Evolutionary conservation across 2,888 invertebrate species (phyloP).

Genomic region (Phengaris arion): DNA sequence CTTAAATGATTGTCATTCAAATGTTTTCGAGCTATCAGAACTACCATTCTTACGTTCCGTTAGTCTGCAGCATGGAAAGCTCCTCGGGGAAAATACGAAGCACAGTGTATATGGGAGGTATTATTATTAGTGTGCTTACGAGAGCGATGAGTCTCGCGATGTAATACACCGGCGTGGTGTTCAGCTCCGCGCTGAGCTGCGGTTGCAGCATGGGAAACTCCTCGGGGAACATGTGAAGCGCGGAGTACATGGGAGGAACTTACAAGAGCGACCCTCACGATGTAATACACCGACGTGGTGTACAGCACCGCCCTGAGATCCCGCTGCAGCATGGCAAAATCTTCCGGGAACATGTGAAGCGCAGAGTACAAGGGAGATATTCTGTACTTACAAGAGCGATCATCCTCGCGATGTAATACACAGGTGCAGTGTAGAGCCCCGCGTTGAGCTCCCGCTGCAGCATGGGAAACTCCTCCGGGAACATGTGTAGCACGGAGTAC

Average conservation of each 20-base stretch:
- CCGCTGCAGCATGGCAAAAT: constrained; percentile 88
- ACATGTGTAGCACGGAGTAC: constrained; percentile 92
- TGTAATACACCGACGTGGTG: constrained; percentile 87
- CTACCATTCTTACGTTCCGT: no score
- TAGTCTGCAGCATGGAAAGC: no score
- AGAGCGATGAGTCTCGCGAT: constrained; percentile 87
- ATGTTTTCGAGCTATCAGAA: no score
- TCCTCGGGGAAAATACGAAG: no score
- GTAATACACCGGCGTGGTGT: constrained; percentile 89
- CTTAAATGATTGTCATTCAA: no score
- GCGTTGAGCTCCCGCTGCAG: constrained; percentile 90
- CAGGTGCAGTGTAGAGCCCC: constrained; percentile 88
- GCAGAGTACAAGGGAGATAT: constrained; percentile 88
- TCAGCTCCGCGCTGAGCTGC: constrained; percentile 90
- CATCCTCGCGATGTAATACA: constrained; percentile 90
- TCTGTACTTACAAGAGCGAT: constrained; percentile 84
- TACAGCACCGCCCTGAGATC: constrained; percentile 92
- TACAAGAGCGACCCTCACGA: constrained; percentile 89
- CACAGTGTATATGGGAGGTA: no score
- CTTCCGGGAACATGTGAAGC: constrained; percentile 89
- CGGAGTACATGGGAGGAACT: constrained; percentile 89
- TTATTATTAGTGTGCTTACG: constrained; percentile 82
- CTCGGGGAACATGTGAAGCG: constrained; percentile 90
- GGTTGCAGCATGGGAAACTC: constrained; percentile 88
- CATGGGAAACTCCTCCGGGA: constrained; percentile 89